Evolutionary conservation across 2,888 invertebrate genomes (phyloP).

Genomic region (Lepeophtheirus nordmannii): DNA sequence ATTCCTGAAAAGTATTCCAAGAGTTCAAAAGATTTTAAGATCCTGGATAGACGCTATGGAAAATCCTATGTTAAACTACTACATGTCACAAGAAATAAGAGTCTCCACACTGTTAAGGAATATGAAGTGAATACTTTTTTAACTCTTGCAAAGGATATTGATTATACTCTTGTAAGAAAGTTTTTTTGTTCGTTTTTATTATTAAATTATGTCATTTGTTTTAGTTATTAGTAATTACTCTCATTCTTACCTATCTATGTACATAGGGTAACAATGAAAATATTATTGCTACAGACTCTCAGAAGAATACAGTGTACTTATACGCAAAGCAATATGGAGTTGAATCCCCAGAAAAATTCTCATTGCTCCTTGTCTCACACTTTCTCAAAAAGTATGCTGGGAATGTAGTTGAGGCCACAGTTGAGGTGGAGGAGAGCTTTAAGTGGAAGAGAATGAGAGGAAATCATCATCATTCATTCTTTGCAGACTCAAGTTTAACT

Average conservation of each 20-base stretch:
- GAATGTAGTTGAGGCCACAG: constrained; percentile 52
- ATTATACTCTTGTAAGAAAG: constrained; percentile 42
- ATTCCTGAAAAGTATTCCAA: too few relatives aligned
- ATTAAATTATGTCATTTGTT: not conserved
- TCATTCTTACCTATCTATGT: not conserved
- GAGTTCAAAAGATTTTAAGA: constrained; percentile 26
- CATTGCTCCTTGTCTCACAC: constrained; percentile 52
- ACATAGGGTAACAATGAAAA: constrained; percentile 54
- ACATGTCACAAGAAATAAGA: constrained; percentile 50
- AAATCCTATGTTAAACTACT: constrained; percentile 58
- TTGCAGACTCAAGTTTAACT: constrained; percentile 49
- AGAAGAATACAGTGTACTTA: constrained; percentile 64
- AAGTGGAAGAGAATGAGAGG: constrained; percentile 49
- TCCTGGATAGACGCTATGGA: constrained; percentile 53
- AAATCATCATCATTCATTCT: constrained; percentile 57
- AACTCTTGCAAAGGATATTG: constrained; percentile 50
- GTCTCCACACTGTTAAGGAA: constrained; percentile 53
- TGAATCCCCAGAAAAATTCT: constrained; percentile 59
- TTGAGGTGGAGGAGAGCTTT: constrained; percentile 50
- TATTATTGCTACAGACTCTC: constrained; percentile 64
- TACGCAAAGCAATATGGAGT: constrained; percentile 61
- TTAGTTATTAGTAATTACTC: not conserved
- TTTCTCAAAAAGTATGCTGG: constrained; percentile 53
- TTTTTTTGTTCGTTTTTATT: not conserved
- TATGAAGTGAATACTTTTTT: constrained; percentile 57